Percentiles rank a stretch among this genome's conserved stretches.
Evolutionary conservation across 2,797 vertebrate species (phyloP).

Genomic region (Hypotaenidia philippensis): DNA sequence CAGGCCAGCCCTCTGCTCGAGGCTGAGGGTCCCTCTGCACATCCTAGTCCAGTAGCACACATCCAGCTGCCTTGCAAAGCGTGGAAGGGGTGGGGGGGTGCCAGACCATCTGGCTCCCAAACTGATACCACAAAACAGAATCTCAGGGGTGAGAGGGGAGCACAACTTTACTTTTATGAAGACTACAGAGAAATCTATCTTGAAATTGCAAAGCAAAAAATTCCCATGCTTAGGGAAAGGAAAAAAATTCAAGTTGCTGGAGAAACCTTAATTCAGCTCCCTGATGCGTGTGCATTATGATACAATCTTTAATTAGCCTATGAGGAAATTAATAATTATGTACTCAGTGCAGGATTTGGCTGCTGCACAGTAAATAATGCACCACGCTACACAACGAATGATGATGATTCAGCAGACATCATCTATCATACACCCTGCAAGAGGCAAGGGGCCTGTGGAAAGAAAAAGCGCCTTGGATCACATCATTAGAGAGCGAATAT

Average conservation of each 20-base stretch:
- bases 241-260: background rate
- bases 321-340: conserved; percentile 56
- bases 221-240: background rate
- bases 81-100: background rate
- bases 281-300: background rate
- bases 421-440: background rate
- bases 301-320: conserved; percentile 60
- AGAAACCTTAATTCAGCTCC: conserved; percentile 12
- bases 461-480: background rate
- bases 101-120: background rate
- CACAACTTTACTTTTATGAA: background rate
- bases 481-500: background rate
- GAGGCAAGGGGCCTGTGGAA: background rate
- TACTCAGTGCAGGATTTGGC: background rate
- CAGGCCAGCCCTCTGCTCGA: background rate
- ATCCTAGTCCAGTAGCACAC: background rate
- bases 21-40: background rate
- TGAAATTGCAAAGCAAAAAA: background rate
- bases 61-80: accelerated
- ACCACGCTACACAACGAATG: accelerated
- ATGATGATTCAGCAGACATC: conserved; percentile 52
- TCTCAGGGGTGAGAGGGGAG: background rate
- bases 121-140: background rate
- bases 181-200: background rate
- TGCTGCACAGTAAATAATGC: conserved; percentile 55